A percentile compares a stretch with the other conserved stretches of the same genome.
phyloP scores from a whole-genome alignment of 2,888 invertebrate species.

The Tinea pellionella region DNA sequence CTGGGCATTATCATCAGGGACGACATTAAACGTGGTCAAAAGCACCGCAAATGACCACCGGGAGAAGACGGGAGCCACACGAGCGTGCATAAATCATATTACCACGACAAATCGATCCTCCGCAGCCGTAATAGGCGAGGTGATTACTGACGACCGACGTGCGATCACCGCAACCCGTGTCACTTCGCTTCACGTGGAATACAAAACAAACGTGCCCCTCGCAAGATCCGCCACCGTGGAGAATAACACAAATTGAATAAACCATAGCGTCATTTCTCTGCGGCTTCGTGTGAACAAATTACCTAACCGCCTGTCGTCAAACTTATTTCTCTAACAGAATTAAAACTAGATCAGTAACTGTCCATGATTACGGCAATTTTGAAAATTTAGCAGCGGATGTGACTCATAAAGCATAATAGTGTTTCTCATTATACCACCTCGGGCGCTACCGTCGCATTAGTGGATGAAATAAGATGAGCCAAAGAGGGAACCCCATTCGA shows the following conservation, averaged over 20 bases:
- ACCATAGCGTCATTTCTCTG: constrained; percentile 43
- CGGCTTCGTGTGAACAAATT: constrained; percentile 23
- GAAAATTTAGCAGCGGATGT: background rate
- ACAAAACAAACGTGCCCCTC: background rate
- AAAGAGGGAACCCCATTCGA: constrained; percentile 37
- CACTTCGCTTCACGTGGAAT: background rate
- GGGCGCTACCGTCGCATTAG: background rate
- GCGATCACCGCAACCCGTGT: background rate
- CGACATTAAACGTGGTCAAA: constrained; percentile 15
- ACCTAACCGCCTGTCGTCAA: constrained; percentile 1
- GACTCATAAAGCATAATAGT: background rate
- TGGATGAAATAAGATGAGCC: background rate
- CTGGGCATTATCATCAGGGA: constrained; percentile 15
- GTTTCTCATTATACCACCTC: background rate
- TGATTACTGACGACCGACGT: constrained; percentile 1
- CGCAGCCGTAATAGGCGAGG: constrained; percentile 14
- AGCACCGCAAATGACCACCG: constrained; percentile 16
- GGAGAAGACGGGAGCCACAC: constrained; percentile 14
- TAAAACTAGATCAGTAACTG: constrained; percentile 11
- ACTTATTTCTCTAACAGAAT: constrained; percentile 5
- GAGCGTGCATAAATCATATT: constrained; percentile 17
- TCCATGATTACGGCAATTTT: background rate
- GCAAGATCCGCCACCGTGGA: constrained; percentile 11
- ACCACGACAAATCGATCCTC: constrained; percentile 15
- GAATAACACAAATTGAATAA: constrained; percentile 36